A percentile compares a stretch with the other conserved stretches of the same genome.
phyloP scores from a whole-genome alignment of 2,888 invertebrate species.

The Trachelus iudaicus region DNA sequence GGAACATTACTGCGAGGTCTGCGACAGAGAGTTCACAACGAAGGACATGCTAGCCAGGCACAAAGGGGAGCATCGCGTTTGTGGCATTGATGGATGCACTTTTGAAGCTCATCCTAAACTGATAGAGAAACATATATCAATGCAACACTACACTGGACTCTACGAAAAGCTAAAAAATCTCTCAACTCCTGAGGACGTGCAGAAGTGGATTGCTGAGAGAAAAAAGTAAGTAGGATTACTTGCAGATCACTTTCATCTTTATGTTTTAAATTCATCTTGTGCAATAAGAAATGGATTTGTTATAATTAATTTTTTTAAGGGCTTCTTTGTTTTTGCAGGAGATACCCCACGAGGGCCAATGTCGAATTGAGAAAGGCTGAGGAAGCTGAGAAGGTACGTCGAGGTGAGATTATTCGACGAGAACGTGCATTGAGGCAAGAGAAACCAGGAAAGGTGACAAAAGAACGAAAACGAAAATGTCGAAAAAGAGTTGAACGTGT shows the following conservation, averaged over 20 bases:
- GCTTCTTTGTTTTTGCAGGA: slow-evolving; percentile 60
- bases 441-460: slow-evolving; percentile 61
- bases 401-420: slow-evolving; percentile 77
- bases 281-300: not conserved
- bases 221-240: slow-evolving; percentile 67
- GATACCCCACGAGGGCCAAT: slow-evolving; percentile 80
- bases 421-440: slow-evolving; percentile 22
- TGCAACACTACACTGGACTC: slow-evolving; percentile 87
- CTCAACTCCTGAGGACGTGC: slow-evolving; percentile 83
- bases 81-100: slow-evolving; percentile 83
- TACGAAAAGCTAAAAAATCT: slow-evolving; percentile 81
- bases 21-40: slow-evolving; percentile 79
- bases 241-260: not conserved
- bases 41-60: slow-evolving; percentile 74
- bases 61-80: slow-evolving; percentile 79
- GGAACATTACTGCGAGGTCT: slow-evolving; percentile 78
- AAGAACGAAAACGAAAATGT: slow-evolving; percentile 58
- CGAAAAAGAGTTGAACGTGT: not conserved
- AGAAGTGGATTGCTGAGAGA: slow-evolving; percentile 86
- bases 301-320: slow-evolving; percentile 4
- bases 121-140: slow-evolving; percentile 82
- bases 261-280: not conserved
- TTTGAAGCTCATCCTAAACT: slow-evolving; percentile 84
- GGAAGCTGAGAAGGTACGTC: slow-evolving; percentile 74
- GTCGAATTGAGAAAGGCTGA: slow-evolving; percentile 74